phyloP scores from a whole-genome alignment of 1,140 invertebrate species.

The Scylla paramamosain region DNA sequence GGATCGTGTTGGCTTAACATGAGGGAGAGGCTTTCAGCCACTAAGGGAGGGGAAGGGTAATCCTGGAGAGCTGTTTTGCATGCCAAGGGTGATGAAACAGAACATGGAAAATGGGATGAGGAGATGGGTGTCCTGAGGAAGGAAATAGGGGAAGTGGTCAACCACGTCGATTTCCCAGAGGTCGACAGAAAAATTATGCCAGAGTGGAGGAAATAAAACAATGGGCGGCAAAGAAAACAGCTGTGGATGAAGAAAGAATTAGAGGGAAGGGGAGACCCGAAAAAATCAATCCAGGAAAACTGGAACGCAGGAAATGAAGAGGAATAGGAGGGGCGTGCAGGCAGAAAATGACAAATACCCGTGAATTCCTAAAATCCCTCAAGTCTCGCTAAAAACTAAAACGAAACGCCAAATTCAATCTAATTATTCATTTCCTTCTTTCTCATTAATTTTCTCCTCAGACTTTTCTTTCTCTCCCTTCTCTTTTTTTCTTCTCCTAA shows the following conservation, averaged over 20 bases:
- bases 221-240: not conserved
- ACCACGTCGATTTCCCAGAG: not conserved
- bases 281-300: not conserved
- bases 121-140: not conserved
- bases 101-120: not conserved
- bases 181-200: not conserved
- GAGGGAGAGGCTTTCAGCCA: not conserved
- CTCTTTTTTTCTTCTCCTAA: not conserved
- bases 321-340: not conserved
- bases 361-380: too few species aligned
- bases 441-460: not conserved
- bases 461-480: not conserved
- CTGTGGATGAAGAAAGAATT: not conserved
- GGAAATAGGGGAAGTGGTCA: not conserved
- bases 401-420: not conserved
- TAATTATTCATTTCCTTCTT: not conserved
- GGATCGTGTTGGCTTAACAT: not conserved
- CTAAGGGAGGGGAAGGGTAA: not conserved
- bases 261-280: not conserved
- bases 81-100: not conserved
- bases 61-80: not conserved
- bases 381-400: not conserved
- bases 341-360: too few species aligned
- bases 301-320: not conserved
- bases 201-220: not conserved